A percentile compares a stretch with the other conserved stretches of the same genome.
phyloP scores from a whole-genome alignment of 2,113 vertebrate species.

The Fulmarus glacialis region DNA sequence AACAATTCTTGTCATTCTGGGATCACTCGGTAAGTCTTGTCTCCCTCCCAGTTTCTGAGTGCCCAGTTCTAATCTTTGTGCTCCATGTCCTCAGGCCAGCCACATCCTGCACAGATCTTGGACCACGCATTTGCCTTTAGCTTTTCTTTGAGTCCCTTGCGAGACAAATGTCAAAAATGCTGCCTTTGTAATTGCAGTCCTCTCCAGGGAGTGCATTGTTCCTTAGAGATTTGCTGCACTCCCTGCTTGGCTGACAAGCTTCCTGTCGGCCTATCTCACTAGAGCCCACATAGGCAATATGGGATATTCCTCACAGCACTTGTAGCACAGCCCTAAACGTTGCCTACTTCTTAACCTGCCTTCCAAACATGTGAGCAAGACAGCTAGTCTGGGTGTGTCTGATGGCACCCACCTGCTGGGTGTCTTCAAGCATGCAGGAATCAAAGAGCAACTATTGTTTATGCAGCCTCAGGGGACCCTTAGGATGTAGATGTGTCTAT shows the following conservation, averaged over 20 bases:
- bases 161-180: neutral
- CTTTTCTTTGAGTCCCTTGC: neutral
- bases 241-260: neutral
- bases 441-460: neutral
- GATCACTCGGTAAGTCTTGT: slow-evolving; percentile 89
- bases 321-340: accelerated
- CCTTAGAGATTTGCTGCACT: neutral
- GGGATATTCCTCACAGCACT: neutral
- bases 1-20: slow-evolving; percentile 89
- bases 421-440: neutral
- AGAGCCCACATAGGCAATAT: neutral
- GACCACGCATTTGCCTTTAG: neutral
- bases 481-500: neutral
- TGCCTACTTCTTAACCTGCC: neutral
- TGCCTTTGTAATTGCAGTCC: neutral
- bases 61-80: neutral
- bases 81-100: neutral
- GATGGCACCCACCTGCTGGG: accelerated
- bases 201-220: neutral
- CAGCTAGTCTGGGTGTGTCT: neutral
- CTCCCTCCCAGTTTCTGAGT: neutral
- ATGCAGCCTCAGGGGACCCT: neutral
- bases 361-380: neutral
- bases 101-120: neutral
- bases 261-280: neutral